phyloP scores from a whole-genome alignment of 2,888 invertebrate genomes.

The Julus scandinavius region DNA sequence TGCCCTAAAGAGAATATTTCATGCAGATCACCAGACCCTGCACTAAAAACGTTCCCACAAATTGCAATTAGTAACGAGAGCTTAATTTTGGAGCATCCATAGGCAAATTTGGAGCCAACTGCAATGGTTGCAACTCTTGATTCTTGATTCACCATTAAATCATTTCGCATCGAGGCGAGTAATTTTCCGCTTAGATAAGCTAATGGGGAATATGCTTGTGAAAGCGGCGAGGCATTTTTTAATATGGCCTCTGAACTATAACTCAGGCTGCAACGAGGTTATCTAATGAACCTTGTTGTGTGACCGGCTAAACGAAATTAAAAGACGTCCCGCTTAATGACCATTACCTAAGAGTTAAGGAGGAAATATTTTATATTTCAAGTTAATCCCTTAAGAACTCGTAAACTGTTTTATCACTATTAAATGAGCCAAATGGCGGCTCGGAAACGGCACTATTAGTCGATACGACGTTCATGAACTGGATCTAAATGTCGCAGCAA shows the following conservation, averaged over 20 bases:
- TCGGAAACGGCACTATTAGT: neutral
- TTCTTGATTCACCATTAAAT: slow-evolving; percentile 16
- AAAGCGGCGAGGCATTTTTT: neutral
- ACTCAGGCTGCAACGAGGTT: neutral
- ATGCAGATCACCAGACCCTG: neutral
- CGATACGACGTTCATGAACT: neutral
- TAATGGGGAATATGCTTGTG: neutral
- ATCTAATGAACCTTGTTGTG: neutral
- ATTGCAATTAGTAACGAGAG: too few relatives aligned
- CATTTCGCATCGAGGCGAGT: neutral
- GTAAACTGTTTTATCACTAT: slow-evolving; percentile 12
- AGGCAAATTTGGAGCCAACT: neutral
- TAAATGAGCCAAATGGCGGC: slow-evolving; percentile 15
- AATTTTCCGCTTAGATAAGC: slow-evolving; percentile 35
- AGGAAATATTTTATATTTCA: neutral
- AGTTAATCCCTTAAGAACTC: slow-evolving; percentile 30
- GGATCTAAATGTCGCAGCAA: slow-evolving; percentile 29
- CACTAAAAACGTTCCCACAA: too few relatives aligned
- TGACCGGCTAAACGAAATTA: neutral
- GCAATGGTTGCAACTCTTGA: neutral
- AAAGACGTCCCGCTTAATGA: neutral
- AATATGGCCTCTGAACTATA: neutral
- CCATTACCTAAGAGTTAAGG: slow-evolving; percentile 8
- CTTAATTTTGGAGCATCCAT: too few relatives aligned
- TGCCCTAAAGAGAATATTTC: neutral